Evolutionary conservation across 2,888 invertebrate species (phyloP), one percentile per base, ranked within the genome.

Genomic region (Sericinus montela): DNA sequence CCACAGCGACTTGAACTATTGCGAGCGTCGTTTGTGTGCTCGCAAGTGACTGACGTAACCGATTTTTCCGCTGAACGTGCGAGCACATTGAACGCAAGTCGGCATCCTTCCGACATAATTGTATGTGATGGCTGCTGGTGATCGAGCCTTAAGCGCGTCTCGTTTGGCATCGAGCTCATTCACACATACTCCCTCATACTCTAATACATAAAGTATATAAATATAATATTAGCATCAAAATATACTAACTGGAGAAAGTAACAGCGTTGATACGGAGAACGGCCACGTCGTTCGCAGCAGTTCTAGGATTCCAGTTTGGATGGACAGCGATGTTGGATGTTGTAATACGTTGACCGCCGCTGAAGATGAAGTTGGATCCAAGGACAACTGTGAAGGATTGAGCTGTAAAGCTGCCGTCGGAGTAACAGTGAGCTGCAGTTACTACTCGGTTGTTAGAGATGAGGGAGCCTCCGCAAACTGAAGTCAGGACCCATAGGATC

Each of bases 361-460:
- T 49, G 60, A 79, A 78, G 14, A 80, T 16, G 3, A 52, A 54
- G 57, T 68, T 72, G 46, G 75, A 71, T 13, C 78, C 80, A n/a
- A 72, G 63, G 8, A 76, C 80, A 1, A 62, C 71, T 3, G 70
- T 71, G 45, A 73, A 62, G 3, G 58, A 50, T 15, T 55, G 60
- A 2, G 76, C 78, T 1, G 48, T 60, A 13, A 64, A 4, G 0
- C n/a, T 0, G 1, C 76, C 78, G 28, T 75, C 76, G 4, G 11
- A 8, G 11, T 68, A 40, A 54, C 77, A 76, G 53, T 79, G 78
- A 51, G 78, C 78, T 30, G 78, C 80, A 0, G 77, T 78, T 6
- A 79, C 3, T 1, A 64, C 55, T 0, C 60, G 65, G 30, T 1
- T 68, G 11, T 39, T 0, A 0, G 68, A 62, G 36, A 79, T 57